These are phyloP conservation scores for Hyposmocoma kahamanoa DNA, from an alignment of 1,140 invertebrate genomes.

Conservation along the genomic window DNA sequence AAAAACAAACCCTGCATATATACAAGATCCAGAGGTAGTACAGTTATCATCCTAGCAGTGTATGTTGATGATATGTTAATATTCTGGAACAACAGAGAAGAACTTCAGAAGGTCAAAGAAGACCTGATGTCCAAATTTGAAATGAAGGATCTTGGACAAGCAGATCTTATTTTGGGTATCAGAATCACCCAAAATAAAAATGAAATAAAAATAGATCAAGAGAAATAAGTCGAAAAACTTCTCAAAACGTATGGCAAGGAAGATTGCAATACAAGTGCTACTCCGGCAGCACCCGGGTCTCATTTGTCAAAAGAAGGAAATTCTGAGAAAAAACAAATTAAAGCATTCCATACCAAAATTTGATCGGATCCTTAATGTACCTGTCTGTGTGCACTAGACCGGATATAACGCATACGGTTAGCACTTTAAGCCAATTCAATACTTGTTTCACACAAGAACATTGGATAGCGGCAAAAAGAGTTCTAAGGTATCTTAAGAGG, in stretches of 20 bases:
- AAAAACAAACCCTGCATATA: constrained; percentile 34
- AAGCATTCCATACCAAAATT: constrained; percentile 18
- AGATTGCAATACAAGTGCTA: no score
- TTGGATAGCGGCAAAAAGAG: constrained; percentile 49
- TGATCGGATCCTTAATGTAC: constrained; percentile 39
- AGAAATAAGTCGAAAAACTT: no score
- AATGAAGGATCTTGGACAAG: constrained; percentile 19
- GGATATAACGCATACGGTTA: constrained; percentile 51
- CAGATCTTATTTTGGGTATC: constrained; percentile 23
- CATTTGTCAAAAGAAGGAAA: no score
- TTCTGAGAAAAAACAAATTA: no score
- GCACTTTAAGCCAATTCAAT: constrained; percentile 43
- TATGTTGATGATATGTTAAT: constrained; percentile 54
- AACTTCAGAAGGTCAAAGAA: constrained; percentile 10
- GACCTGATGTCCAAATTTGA: constrained; percentile 18
- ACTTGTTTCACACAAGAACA: constrained; percentile 33
- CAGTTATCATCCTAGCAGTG: constrained; percentile 22
- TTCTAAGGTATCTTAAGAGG: no score
- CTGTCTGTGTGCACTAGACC: constrained; percentile 42
- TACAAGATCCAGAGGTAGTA: constrained; percentile 9
- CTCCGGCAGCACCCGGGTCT: no score
- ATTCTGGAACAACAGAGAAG: constrained; percentile 17
- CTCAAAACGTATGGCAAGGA: no score
- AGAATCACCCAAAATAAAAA: no score
- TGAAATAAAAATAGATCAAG: no score